A percentile compares a stretch with the other conserved stretches of the same genome.
These are phyloP conservation scores for Elephantulus edwardii DNA, from an alignment of 2,113 vertebrate genomes.

Conservation along the genomic window DNA sequence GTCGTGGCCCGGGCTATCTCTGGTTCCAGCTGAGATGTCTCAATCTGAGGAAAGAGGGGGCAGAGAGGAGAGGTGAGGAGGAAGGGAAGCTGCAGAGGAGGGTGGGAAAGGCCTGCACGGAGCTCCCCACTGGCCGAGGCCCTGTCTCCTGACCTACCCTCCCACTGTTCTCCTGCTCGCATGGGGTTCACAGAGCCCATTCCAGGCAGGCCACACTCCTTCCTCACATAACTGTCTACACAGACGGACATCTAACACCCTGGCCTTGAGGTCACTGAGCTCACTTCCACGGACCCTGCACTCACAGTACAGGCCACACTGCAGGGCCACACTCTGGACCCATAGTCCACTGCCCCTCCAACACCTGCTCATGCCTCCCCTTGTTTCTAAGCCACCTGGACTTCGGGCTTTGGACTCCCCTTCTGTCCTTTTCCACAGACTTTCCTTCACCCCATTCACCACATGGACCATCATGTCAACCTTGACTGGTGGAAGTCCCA, in stretches of 20 bases:
- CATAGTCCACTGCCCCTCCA: background rate
- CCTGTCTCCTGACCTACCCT: background rate
- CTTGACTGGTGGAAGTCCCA: background rate
- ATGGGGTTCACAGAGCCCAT: background rate
- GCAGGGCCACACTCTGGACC: background rate
- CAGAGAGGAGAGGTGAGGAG: background rate
- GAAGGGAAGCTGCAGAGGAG: background rate
- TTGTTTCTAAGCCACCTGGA: background rate
- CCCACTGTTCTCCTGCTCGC: too few relatives aligned
- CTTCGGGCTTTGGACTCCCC: background rate
- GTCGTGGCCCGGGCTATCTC: conserved; percentile 90
- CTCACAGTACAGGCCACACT: rapidly evolving
- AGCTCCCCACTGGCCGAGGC: background rate
- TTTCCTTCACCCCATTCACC: rapidly evolving
- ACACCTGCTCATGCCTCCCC: background rate
- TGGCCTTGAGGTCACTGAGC: background rate
- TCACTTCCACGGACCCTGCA: background rate
- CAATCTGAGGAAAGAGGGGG: conserved; percentile 86
- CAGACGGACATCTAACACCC: background rate
- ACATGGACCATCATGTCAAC: background rate
- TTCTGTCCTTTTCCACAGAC: background rate
- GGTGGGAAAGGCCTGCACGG: background rate
- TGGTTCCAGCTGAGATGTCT: conserved; percentile 89
- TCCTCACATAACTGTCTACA: background rate
- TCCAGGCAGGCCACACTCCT: background rate